These are phyloP conservation scores for Tachysurus fulvidraco DNA, from an alignment of 2,113 vertebrate genomes.

Conservation along the genomic window DNA sequence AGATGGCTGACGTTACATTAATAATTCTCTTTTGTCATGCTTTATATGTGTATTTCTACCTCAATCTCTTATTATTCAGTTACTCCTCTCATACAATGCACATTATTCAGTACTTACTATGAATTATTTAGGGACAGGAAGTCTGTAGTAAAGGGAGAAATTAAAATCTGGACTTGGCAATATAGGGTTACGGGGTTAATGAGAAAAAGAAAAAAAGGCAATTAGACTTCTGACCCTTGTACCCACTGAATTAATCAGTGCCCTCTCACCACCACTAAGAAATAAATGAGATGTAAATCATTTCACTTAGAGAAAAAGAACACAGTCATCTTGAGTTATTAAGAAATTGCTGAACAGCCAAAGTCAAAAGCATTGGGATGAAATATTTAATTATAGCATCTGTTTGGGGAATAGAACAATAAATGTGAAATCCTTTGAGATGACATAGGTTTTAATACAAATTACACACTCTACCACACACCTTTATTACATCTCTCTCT, in stretches of 20 bases:
- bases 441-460: background rate
- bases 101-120: background rate
- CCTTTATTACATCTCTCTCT: background rate
- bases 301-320: background rate
- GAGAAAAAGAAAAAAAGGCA: background rate
- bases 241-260: constrained; percentile 1
- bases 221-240: constrained; percentile 11
- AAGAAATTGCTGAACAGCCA: background rate
- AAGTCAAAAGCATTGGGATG: constrained; percentile 16
- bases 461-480: background rate
- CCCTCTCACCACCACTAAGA: background rate
- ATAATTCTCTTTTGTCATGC: background rate
- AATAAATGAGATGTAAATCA: constrained; percentile 7
- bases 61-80: background rate
- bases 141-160: background rate
- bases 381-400: constrained; percentile 6
- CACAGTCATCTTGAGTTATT: background rate
- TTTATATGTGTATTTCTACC: background rate
- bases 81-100: background rate
- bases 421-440: constrained; percentile 7
- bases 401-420: constrained; percentile 22
- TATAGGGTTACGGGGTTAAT: background rate
- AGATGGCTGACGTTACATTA: background rate
- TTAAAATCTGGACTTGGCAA: background rate
- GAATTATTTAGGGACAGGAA: background rate